Conservation (phyloP, 2,113 vertebrate species). For the Urocitellus parryii region DNA sequence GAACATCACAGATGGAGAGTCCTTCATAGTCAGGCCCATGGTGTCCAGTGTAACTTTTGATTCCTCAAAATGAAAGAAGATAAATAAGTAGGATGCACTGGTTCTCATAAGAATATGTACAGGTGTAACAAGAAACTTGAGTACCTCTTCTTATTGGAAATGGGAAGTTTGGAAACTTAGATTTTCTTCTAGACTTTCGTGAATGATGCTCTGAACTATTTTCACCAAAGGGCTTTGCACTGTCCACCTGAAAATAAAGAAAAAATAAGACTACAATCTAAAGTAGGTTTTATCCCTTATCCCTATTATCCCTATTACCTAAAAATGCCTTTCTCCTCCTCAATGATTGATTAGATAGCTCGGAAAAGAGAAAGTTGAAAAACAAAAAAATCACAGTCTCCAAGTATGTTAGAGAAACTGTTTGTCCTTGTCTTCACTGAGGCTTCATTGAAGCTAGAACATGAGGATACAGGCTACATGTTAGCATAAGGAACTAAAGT, state of each 20-base stretch:
- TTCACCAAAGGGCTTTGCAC: constrained; percentile 79
- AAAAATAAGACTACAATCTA: not conserved
- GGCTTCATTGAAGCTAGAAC: not conserved
- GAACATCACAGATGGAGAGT: not conserved
- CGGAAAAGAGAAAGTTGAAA: not conserved
- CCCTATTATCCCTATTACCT: not conserved
- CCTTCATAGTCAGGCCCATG: not conserved
- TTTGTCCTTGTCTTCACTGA: not conserved
- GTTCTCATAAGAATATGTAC: not conserved
- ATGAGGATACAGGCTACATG: not conserved
- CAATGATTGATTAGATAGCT: not conserved
- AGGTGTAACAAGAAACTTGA: not conserved
- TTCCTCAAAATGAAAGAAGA: constrained; percentile 9
- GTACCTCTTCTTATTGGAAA: constrained; percentile 77
- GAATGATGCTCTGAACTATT: constrained; percentile 3
- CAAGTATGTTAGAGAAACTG: not conserved
- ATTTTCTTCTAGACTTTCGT: constrained; percentile 63
- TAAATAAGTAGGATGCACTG: not conserved
- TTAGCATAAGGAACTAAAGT: not conserved
- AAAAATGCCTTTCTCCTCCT: not conserved
- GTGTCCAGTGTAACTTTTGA: constrained; percentile 6
- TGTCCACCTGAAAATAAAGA: constrained; percentile 79
- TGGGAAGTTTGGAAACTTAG: constrained; percentile 58
- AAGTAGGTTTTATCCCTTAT: not conserved
- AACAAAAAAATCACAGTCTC: not conserved